A percentile compares a stretch with the other conserved stretches of the same genome.
phyloP scores from a whole-genome alignment of 2,888 invertebrate species.

The Perdita meconis region DNA sequence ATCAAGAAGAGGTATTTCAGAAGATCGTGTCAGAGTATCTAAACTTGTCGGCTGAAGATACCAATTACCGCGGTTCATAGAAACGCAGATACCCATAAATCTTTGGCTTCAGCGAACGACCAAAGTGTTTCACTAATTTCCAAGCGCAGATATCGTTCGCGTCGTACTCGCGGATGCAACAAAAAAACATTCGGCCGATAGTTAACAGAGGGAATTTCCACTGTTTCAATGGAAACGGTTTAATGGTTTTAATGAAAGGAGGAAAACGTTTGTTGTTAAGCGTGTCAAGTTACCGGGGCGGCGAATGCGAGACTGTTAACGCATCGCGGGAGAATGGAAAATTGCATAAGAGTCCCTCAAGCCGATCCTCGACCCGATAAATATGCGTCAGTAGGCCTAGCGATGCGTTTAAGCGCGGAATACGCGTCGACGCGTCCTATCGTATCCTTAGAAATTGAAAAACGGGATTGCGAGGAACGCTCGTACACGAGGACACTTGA shows the following conservation, averaged over 20 bases:
- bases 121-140: neutral
- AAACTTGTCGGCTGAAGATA: constrained; percentile 29
- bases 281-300: constrained; percentile 35
- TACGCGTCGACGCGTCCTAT: constrained; percentile 44
- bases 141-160: neutral
- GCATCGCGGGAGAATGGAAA: constrained; percentile 55
- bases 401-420: constrained; percentile 45
- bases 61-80: constrained; percentile 54
- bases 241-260: neutral
- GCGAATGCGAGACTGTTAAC: constrained; percentile 38
- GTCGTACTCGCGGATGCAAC: neutral
- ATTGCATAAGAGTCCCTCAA: constrained; percentile 61
- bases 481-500: neutral
- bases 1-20: too few species aligned
- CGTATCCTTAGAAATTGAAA: neutral
- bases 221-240: constrained; percentile 18
- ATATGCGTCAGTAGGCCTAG: constrained; percentile 61
- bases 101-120: constrained; percentile 36
- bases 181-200: too few species aligned
- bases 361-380: constrained; percentile 51
- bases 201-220: constrained; percentile 11
- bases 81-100: constrained; percentile 50
- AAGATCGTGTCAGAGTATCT: too few species aligned
- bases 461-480: neutral
- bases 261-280: constrained; percentile 10